Evolutionary conservation across 2,113 vertebrate genomes (phyloP).

Genomic region (Promerops cafer): DNA sequence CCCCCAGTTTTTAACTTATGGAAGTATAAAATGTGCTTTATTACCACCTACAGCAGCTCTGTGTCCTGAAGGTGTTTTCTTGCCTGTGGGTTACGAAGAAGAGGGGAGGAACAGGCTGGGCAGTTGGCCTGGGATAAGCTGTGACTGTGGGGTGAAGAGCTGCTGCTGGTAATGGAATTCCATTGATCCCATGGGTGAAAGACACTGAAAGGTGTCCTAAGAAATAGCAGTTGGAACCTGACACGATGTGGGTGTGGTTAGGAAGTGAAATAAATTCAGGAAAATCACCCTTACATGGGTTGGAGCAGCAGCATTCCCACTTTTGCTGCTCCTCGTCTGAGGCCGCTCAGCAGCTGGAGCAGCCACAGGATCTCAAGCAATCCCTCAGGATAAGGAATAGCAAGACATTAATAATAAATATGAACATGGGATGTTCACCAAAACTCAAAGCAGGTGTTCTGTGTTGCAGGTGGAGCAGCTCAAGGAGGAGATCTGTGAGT

Average conservation of each 20-base stretch:
- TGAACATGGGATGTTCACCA: background rate
- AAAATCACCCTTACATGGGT: background rate
- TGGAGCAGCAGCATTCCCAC: background rate
- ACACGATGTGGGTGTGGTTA: background rate
- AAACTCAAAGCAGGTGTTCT: background rate
- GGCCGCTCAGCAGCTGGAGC: background rate
- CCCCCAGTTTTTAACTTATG: background rate
- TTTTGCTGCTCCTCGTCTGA: background rate
- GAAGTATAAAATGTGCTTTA: background rate
- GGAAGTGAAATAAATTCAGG: background rate
- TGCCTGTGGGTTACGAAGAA: background rate
- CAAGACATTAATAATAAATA: background rate
- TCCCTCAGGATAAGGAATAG: background rate
- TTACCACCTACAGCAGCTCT: background rate
- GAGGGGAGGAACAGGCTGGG: background rate
- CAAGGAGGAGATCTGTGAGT: slow-evolving; percentile 54
- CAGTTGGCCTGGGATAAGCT: background rate
- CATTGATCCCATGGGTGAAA: background rate
- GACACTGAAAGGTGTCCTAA: background rate
- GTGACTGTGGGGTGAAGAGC: too few species aligned
- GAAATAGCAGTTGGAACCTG: background rate
- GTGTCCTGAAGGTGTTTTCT: background rate
- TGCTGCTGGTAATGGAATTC: background rate
- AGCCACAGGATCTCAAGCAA: background rate
- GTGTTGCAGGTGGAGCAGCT: slow-evolving; percentile 71